These are phyloP conservation scores for Mystacornis crossleyi DNA, from an alignment of 2,113 vertebrate species.

Conservation along the genomic window DNA sequence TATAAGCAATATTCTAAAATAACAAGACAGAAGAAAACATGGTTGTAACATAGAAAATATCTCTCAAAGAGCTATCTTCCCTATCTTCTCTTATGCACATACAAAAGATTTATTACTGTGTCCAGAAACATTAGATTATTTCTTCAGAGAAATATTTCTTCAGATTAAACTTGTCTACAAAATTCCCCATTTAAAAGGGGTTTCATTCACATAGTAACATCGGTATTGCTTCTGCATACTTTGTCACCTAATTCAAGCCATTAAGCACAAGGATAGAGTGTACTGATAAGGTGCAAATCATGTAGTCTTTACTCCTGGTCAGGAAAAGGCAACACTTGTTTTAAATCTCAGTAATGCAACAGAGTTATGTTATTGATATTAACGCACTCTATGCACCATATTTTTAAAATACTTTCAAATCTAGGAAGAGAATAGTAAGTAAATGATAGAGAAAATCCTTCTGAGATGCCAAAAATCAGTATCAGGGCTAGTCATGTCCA, in stretches of 20 bases:
- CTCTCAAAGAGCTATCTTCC: not conserved
- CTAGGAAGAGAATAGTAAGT: not conserved
- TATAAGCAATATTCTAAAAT: not conserved
- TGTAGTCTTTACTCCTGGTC: not conserved
- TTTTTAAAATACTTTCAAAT: not conserved
- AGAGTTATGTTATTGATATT: not conserved
- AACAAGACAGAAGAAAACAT: not conserved
- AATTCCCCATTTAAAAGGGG: not conserved
- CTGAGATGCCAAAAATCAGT: not conserved
- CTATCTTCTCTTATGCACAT: not conserved
- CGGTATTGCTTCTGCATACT: not conserved
- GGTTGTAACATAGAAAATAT: not conserved
- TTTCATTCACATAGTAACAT: not conserved
- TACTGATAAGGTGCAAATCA: not conserved
- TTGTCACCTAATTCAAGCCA: not conserved
- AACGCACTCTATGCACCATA: not conserved
- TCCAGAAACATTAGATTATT: not conserved
- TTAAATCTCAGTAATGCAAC: not conserved
- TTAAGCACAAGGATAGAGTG: not conserved
- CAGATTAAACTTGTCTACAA: not conserved
- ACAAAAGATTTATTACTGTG: not conserved
- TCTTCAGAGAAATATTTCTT: not conserved
- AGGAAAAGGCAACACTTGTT: not conserved
- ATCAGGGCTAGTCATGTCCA: accelerated
- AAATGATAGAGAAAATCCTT: not conserved